These are phyloP conservation scores for Probaryconus sp. DNA, from an alignment of 1,140 invertebrate species.

Conservation along the genomic window DNA sequence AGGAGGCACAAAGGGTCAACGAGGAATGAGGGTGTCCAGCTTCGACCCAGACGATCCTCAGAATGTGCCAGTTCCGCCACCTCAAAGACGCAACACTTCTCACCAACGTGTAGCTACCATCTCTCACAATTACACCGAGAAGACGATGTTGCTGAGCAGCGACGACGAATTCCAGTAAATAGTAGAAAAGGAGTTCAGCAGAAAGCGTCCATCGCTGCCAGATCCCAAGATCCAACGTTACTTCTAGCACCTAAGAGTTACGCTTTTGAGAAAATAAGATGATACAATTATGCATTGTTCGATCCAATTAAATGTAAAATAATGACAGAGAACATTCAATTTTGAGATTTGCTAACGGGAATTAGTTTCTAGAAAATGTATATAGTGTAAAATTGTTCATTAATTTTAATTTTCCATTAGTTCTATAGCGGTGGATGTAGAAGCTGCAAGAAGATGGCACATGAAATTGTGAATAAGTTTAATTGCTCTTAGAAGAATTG, in stretches of 20 bases:
- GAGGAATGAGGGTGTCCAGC: slow-evolving; percentile 82
- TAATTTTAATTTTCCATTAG: no score
- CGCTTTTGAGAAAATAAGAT: slow-evolving; percentile 16
- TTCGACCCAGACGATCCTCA: slow-evolving; percentile 84
- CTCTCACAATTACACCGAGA: slow-evolving; percentile 93
- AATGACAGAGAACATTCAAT: no score
- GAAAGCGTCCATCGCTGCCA: slow-evolving; percentile 14
- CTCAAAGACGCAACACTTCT: slow-evolving; percentile 79
- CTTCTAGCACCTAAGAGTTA: slow-evolving; percentile 15
- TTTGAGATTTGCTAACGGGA: neutral
- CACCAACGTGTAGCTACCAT: slow-evolving; percentile 87
- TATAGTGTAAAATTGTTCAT: no score
- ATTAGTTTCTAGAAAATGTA: no score
- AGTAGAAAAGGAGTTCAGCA: no score
- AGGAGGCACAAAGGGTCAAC: slow-evolving; percentile 82
- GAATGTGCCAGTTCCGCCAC: slow-evolving; percentile 78
- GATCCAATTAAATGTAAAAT: slow-evolving; percentile 11
- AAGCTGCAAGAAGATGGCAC: no score
- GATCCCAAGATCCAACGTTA: slow-evolving; percentile 14
- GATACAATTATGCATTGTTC: slow-evolving; percentile 20
- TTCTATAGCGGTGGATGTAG: no score
- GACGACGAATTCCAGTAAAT: slow-evolving; percentile 98
- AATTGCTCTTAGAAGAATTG: no score
- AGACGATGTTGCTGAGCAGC: slow-evolving; percentile 96
- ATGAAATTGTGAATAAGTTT: no score